Percentiles rank a stretch among this genome's conserved stretches.
These are phyloP conservation scores for Acipenser oxyrinchus DNA, from an alignment of 2,797 vertebrate species.

Conservation along the genomic window DNA sequence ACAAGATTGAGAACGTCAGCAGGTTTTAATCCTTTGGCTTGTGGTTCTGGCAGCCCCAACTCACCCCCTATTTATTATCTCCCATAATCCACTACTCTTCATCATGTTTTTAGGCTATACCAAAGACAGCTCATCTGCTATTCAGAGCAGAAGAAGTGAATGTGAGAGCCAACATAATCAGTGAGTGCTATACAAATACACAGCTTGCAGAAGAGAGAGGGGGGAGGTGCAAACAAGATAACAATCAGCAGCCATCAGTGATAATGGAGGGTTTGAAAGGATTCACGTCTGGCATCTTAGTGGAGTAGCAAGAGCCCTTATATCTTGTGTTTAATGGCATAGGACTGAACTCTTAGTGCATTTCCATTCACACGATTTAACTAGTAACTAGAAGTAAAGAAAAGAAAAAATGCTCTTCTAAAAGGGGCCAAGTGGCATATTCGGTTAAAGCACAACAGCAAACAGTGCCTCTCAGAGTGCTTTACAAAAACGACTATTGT, in stretches of 20 bases:
- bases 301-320: slow-evolving; percentile 32
- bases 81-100: slow-evolving; percentile 36
- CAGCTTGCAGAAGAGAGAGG: slow-evolving; percentile 56
- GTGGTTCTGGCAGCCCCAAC: slow-evolving; percentile 45
- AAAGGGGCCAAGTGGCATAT: too few relatives aligned
- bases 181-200: slow-evolving; percentile 66
- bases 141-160: slow-evolving; percentile 45
- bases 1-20: too few relatives aligned
- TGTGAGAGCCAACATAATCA: slow-evolving; percentile 73
- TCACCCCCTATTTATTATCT: slow-evolving; percentile 61
- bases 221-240: slow-evolving; percentile 67
- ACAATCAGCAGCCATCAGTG: slow-evolving; percentile 75
- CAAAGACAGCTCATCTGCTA: slow-evolving; percentile 35
- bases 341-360: slow-evolving; percentile 38
- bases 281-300: slow-evolving; percentile 37
- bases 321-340: slow-evolving; percentile 37
- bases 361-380: slow-evolving; percentile 48
- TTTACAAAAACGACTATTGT: too few relatives aligned
- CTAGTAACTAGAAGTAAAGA: slow-evolving; percentile 28
- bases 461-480: too few relatives aligned
- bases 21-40: too few relatives aligned
- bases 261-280: slow-evolving; percentile 50
- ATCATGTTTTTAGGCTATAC: slow-evolving; percentile 18
- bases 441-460: too few relatives aligned
- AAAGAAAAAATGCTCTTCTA: slow-evolving; percentile 1